Evolutionary conservation across 2,113 vertebrate species (phyloP), one percentile per base, ranked within the genome.

Genomic region (Mormoops blainvillei): DNA sequence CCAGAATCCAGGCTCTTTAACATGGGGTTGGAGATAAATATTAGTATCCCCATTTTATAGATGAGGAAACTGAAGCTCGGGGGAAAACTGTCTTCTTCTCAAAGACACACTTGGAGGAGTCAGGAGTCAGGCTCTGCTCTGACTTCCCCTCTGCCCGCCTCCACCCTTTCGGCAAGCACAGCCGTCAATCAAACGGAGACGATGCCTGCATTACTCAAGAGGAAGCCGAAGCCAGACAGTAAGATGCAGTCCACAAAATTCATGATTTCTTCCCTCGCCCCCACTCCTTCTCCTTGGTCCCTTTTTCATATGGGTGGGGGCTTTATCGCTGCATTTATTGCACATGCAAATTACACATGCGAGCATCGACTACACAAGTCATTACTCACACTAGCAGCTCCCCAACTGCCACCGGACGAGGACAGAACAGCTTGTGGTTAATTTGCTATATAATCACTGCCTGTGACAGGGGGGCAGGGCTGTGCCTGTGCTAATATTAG

Each of bases 391-490:
- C 98, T 96, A 98, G 97, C 97, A 96, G 98, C 98, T 98, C 98
- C 98, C 98, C 98, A 98, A 98, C 98, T 98, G 98, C 98, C 98
- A 98, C 98, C 85, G 94, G 98, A 98, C 94, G 95, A 98, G 97
- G 98, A 98, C 98, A 65, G 98, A 99, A 99, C 98, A 99, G 98
- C 98, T 99, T 99, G 98, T 98, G 98, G 98, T 99, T 99, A 99
- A 99, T 99, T 98, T 99, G 98, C 98, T 99, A 98, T 98, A 98
- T 99, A 99, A 99, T 99, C 98, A 98, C 98, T 98, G 98, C 98
- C 97, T 98, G 98, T 98, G 98, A 99, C 97, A 97, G 97, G 97
- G 98, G 98, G 97, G 98, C 96, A 97, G 98, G 98, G 98, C 98
- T 98, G 97, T 94, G 98, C 98, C 98, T 98, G 97, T 98, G 98